phyloP scores from a whole-genome alignment of 2,113 vertebrate species.

The Odocoileus virginianus region DNA sequence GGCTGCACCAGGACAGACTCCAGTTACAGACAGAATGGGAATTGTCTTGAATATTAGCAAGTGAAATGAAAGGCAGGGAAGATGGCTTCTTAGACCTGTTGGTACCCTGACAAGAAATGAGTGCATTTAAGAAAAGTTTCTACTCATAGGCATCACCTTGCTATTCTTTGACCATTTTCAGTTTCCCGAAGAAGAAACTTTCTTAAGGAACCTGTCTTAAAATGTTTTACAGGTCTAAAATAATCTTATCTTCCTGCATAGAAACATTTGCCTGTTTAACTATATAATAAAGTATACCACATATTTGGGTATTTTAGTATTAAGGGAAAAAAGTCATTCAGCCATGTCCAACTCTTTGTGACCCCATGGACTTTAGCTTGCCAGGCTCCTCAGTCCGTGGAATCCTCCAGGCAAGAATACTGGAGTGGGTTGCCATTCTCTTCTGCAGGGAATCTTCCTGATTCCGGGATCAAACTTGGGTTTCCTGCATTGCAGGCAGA shows the following conservation, averaged over 20 bases:
- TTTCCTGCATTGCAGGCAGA: background rate
- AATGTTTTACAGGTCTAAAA: background rate
- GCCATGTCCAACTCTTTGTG: background rate
- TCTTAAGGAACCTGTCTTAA: background rate
- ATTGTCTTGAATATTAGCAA: slow-evolving; percentile 5
- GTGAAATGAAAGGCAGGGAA: background rate
- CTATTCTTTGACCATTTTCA: background rate
- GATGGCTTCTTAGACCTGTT: background rate
- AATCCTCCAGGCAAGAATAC: background rate
- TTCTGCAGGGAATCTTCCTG: background rate
- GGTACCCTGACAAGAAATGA: background rate
- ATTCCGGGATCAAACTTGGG: background rate
- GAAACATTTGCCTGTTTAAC: background rate
- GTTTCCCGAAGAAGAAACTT: slow-evolving; percentile 2
- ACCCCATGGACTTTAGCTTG: background rate
- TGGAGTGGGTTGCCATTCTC: background rate
- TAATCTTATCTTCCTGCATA: background rate
- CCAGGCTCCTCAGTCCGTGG: background rate
- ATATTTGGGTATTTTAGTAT: slow-evolving; percentile 17
- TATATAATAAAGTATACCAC: background rate
- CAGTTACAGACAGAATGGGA: background rate
- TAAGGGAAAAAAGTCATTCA: background rate
- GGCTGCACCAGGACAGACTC: background rate
- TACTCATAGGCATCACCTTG: background rate
- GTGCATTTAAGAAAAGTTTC: background rate